A percentile compares a stretch with the other conserved stretches of the same genome.
These are phyloP conservation scores for Chiroxiphia lanceolata DNA, from an alignment of 2,797 vertebrate genomes.

Conservation along the genomic window DNA sequence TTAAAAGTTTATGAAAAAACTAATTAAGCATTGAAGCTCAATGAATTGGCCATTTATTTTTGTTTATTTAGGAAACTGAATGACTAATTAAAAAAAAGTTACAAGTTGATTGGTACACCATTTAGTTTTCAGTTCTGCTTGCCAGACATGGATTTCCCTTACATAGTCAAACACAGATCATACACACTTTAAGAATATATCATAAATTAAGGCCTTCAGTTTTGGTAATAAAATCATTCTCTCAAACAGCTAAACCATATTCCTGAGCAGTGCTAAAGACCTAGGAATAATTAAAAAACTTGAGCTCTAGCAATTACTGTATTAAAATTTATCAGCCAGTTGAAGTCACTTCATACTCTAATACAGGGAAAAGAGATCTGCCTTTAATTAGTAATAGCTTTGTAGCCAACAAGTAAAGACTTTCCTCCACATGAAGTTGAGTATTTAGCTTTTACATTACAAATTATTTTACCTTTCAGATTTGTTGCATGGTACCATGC, in stretches of 20 bases:
- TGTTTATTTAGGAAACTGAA: background rate
- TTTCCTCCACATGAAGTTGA: background rate
- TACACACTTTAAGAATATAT: background rate
- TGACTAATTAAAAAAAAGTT: background rate
- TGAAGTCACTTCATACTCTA: background rate
- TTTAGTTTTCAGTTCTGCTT: background rate
- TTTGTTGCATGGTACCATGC: background rate
- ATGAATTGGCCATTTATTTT: background rate
- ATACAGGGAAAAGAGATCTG: background rate
- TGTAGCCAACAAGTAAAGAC: background rate
- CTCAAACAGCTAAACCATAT: background rate
- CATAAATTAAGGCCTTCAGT: background rate
- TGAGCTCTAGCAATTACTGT: background rate
- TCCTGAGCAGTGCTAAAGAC: background rate
- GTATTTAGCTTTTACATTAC: background rate
- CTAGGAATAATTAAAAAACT: background rate
- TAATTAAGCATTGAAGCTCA: constrained; percentile 16
- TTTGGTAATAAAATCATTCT: background rate
- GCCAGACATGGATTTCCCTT: background rate
- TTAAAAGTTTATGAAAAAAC: background rate
- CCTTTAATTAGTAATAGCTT: background rate
- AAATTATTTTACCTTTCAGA: background rate
- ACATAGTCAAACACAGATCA: background rate
- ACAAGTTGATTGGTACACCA: background rate
- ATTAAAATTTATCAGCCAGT: background rate